Conservation (phyloP, 1,140 invertebrate genomes). For the Drosophila punjabiensis region DNA sequence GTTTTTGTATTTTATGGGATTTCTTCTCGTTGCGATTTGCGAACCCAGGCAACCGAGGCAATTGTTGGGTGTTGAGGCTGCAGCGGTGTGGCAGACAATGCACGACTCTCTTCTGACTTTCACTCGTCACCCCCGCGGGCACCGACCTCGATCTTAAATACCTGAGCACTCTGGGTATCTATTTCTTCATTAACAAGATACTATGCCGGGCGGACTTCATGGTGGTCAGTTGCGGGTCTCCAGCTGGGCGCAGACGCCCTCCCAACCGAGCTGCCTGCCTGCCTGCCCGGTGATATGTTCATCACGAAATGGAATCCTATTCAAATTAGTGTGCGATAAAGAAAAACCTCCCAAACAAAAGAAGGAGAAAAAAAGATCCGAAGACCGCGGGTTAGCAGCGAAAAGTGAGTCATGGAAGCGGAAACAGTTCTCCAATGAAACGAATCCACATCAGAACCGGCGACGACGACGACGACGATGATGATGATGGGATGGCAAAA, state of each 20-base stretch:
- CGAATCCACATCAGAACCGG: slow-evolving; percentile 47
- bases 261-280: slow-evolving; percentile 39
- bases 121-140: slow-evolving; percentile 67
- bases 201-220: slow-evolving; percentile 55
- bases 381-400: slow-evolving; percentile 28
- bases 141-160: slow-evolving; percentile 63
- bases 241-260: slow-evolving; percentile 75
- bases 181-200: slow-evolving; percentile 81
- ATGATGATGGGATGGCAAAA: slow-evolving; percentile 41
- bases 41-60: slow-evolving; percentile 23
- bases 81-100: slow-evolving; percentile 63
- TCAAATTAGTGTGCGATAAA: slow-evolving; percentile 77
- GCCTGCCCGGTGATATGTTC: slow-evolving; percentile 64
- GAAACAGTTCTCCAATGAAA: slow-evolving; percentile 76
- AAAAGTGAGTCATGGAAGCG: slow-evolving; percentile 76
- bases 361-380: slow-evolving; percentile 9
- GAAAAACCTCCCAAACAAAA: slow-evolving; percentile 50
- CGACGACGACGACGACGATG: slow-evolving; percentile 36
- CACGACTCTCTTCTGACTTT: slow-evolving; percentile 76
- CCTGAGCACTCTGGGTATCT: slow-evolving; percentile 50
- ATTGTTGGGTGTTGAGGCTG: slow-evolving; percentile 35
- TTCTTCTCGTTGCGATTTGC: slow-evolving; percentile 39
- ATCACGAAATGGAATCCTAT: slow-evolving; percentile 68
- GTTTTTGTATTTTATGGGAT: slow-evolving; percentile 20
- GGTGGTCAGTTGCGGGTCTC: slow-evolving; percentile 70